These are phyloP conservation scores for Siniperca chuatsi DNA, from an alignment of 2,113 vertebrate species.

Conservation along the genomic window DNA sequence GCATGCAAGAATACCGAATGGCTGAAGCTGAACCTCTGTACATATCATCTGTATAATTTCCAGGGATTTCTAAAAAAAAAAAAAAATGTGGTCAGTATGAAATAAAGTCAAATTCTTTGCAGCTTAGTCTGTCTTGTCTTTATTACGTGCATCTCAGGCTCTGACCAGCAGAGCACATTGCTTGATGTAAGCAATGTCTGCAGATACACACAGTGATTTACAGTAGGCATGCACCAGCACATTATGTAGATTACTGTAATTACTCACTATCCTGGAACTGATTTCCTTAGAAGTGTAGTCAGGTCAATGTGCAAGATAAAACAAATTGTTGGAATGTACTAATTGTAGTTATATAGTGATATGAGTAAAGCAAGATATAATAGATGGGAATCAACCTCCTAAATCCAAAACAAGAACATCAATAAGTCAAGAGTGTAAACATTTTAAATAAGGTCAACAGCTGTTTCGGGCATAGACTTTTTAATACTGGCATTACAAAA, in stretches of 20 bases:
- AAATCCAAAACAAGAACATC: background rate
- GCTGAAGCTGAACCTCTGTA: slow-evolving; percentile 82
- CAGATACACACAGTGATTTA: background rate
- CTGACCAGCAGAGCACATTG: too few species aligned
- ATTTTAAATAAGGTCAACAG: background rate
- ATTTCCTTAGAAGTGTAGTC: background rate
- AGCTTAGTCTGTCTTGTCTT: slow-evolving; percentile 36
- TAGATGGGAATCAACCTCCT: background rate
- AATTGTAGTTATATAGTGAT: background rate
- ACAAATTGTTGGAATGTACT: background rate
- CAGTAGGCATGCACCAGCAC: background rate
- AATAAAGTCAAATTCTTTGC: slow-evolving; percentile 78
- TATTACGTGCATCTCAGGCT: background rate
- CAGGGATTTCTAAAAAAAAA: slow-evolving; percentile 83
- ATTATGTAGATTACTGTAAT: background rate
- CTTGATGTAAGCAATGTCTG: background rate
- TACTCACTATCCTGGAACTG: accelerated
- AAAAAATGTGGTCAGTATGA: slow-evolving; percentile 46
- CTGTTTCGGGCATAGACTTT: background rate
- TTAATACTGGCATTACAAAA: background rate
- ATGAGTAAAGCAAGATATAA: too few species aligned
- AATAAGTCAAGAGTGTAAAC: too few species aligned
- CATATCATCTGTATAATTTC: slow-evolving; percentile 88
- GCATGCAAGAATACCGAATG: slow-evolving; percentile 84
- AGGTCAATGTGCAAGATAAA: background rate